These are phyloP conservation scores for Piaya cayana DNA, from an alignment of 2,113 vertebrate species.

Conservation along the genomic window DNA sequence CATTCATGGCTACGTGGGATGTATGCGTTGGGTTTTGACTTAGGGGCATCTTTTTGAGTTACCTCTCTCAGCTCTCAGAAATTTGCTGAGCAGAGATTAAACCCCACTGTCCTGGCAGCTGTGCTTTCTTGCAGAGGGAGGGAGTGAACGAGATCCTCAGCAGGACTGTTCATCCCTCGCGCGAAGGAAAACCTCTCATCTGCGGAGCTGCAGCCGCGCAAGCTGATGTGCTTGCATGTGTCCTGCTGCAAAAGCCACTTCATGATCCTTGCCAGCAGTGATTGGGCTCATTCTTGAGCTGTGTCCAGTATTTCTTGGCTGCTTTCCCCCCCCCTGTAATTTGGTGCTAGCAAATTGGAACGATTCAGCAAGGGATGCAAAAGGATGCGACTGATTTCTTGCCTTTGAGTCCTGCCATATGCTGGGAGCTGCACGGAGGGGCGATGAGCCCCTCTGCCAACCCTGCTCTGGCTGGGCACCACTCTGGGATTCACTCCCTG, in stretches of 20 bases:
- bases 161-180: not conserved
- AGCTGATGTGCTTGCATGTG: not conserved
- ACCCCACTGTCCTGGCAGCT: not conserved
- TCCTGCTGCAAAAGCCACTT: not conserved
- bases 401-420: fast-evolving
- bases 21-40: fast-evolving
- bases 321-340: not conserved
- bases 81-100: not conserved
- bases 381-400: not conserved
- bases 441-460: not conserved
- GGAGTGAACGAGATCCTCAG: too few species aligned
- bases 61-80: not conserved
- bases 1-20: fast-evolving
- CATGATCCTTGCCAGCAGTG: not conserved
- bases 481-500: not conserved
- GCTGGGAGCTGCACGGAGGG: not conserved
- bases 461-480: not conserved
- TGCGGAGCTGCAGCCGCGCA: not conserved
- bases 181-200: not conserved
- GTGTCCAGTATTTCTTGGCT: not conserved
- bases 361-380: not conserved
- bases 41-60: not conserved
- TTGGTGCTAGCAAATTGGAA: not conserved
- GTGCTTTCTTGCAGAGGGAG: not conserved
- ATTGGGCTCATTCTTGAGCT: not conserved